Evolutionary conservation across 2,113 vertebrate species (phyloP).

Genomic region (Seriola rivoliana): DNA sequence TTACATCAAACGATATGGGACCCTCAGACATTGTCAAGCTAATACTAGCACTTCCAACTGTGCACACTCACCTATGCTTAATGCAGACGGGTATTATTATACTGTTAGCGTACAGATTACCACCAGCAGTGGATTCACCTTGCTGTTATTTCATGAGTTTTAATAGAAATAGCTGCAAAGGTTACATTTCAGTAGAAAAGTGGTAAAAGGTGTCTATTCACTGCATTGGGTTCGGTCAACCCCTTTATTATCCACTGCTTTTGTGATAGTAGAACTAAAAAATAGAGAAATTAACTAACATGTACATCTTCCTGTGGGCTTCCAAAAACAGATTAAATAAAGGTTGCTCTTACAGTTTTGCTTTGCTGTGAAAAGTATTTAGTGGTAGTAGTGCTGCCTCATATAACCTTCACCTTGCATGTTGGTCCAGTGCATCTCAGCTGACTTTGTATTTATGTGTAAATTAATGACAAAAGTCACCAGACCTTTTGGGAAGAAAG

Average conservation of each 20-base stretch:
- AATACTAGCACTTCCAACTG: neutral
- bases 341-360: neutral
- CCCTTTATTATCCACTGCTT: neutral
- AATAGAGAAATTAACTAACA: neutral
- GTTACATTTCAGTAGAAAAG: too few relatives aligned
- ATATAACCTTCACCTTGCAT: neutral
- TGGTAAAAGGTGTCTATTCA: too few relatives aligned
- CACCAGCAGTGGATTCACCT: neutral
- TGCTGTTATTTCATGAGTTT: too few relatives aligned
- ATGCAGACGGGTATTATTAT: neutral
- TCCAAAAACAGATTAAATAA: neutral
- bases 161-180: too few relatives aligned
- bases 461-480: constrained; percentile 21
- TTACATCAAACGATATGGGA: neutral
- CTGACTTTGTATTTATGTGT: neutral
- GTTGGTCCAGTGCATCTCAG: neutral
- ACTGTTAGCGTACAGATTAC: neutral
- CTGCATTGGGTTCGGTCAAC: too few relatives aligned
- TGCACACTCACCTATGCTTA: neutral
- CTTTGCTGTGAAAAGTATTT: neutral
- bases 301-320: neutral
- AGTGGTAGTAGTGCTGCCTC: too few relatives aligned
- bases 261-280: neutral
- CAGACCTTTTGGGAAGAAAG: neutral
- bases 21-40: neutral